Evolutionary conservation across 2,797 vertebrate species (phyloP).

Genomic region (Coregonus sp.): DNA sequence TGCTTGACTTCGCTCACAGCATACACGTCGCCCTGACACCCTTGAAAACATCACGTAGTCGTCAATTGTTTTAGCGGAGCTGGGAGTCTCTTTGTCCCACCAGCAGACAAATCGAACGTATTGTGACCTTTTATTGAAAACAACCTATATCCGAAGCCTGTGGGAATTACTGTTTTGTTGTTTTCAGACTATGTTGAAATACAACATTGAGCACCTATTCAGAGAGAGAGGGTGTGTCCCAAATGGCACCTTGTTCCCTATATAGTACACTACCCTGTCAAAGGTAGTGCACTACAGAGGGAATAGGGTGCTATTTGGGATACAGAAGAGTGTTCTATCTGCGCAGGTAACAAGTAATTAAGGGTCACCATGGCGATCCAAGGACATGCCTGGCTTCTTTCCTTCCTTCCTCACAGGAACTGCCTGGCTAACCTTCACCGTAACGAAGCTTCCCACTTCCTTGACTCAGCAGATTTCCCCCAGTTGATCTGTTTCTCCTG

Average conservation of each 20-base stretch:
- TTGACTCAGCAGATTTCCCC: conserved; percentile 15
- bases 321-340: not conserved
- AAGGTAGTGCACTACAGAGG: not conserved
- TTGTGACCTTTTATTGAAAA: too few relatives aligned
- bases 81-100: too few relatives aligned
- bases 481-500: conserved; percentile 17
- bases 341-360: conserved; percentile 55
- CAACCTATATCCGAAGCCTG: too few relatives aligned
- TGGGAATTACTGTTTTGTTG: too few relatives aligned
- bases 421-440: not conserved
- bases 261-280: not conserved
- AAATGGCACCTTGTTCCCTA: not conserved
- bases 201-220: not conserved
- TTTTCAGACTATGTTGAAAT: too few relatives aligned
- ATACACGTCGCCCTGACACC: too few relatives aligned
- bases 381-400: conserved; percentile 34
- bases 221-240: not conserved
- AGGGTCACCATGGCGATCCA: conserved; percentile 47
- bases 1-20: too few relatives aligned
- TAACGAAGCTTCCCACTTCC: not conserved
- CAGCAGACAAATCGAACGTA: too few relatives aligned
- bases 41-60: too few relatives aligned
- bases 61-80: too few relatives aligned
- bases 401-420: not conserved
- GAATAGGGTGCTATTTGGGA: not conserved